These are phyloP conservation scores for Scarus forsteni DNA, from an alignment of 2,797 vertebrate genomes.

Conservation along the genomic window DNA sequence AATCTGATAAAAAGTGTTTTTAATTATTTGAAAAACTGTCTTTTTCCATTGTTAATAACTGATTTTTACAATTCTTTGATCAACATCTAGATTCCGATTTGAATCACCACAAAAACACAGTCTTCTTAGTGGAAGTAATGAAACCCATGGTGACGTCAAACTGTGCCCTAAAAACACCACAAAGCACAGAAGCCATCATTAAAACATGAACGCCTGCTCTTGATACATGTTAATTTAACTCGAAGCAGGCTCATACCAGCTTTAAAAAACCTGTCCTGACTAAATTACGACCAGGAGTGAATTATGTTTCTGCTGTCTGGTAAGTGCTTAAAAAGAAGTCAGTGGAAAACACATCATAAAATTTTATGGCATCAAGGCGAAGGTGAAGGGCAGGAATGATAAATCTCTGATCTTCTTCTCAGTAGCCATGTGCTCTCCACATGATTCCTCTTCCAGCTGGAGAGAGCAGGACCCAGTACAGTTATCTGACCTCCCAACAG, in stretches of 20 bases:
- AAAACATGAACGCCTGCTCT: constrained; percentile 11
- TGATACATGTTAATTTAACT: background rate
- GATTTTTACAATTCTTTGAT: no score
- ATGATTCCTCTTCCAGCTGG: constrained; percentile 43
- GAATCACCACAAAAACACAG: no score
- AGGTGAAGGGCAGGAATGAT: constrained; percentile 53
- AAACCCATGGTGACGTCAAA: no score
- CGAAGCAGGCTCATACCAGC: constrained; percentile 49
- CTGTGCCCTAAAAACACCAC: background rate
- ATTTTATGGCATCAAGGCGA: constrained; percentile 65
- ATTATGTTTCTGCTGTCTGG: constrained; percentile 68
- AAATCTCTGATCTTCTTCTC: constrained; percentile 62
- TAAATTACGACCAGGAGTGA: constrained; percentile 68
- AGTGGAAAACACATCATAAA: constrained; percentile 75
- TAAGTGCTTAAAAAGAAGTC: constrained; percentile 76
- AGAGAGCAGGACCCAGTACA: constrained; percentile 28
- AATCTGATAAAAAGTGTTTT: no score
- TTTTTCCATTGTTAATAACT: no score
- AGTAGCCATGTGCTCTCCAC: constrained; percentile 49
- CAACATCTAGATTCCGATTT: no score
- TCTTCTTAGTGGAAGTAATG: no score
- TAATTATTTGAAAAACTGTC: no score
- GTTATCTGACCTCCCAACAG: constrained; percentile 37
- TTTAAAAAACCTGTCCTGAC: constrained; percentile 48
- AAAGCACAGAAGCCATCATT: background rate